These are phyloP conservation scores for Naja naja DNA, from an alignment of 2,113 vertebrate genomes.

Conservation along the genomic window DNA sequence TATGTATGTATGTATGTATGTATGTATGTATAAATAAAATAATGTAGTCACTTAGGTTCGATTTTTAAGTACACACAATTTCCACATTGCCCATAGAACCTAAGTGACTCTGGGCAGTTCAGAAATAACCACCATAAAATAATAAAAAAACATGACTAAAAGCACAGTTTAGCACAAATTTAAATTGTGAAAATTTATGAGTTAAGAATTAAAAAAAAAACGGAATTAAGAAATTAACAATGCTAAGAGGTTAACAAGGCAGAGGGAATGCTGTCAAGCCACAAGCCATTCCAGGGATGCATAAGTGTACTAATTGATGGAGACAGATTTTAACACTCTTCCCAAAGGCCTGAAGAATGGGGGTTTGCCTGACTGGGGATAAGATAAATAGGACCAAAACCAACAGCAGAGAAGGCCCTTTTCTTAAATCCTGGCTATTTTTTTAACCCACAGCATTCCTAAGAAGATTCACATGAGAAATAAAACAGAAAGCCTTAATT, in stretches of 20 bases:
- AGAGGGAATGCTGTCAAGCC: background rate
- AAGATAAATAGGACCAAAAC: background rate
- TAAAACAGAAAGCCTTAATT: background rate
- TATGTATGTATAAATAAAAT: no score
- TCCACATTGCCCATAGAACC: no score
- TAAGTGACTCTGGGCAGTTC: no score
- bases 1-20: no score
- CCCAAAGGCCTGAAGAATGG: background rate
- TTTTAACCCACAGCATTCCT: background rate
- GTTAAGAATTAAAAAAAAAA: background rate
- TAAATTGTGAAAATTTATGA: background rate
- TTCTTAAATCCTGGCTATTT: background rate
- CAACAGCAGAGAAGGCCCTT: background rate
- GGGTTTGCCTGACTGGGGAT: background rate
- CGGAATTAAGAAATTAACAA: background rate
- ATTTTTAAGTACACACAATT: no score
- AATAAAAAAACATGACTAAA: background rate
- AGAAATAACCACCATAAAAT: background rate
- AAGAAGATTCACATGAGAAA: background rate
- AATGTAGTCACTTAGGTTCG: no score
- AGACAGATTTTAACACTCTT: background rate
- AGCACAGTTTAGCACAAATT: background rate
- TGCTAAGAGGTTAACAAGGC: background rate
- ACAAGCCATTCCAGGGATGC: background rate
- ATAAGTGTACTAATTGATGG: background rate